These are phyloP conservation scores for Pheosia gnoma DNA, from an alignment of 2,888 invertebrate species.

Conservation along the genomic window DNA sequence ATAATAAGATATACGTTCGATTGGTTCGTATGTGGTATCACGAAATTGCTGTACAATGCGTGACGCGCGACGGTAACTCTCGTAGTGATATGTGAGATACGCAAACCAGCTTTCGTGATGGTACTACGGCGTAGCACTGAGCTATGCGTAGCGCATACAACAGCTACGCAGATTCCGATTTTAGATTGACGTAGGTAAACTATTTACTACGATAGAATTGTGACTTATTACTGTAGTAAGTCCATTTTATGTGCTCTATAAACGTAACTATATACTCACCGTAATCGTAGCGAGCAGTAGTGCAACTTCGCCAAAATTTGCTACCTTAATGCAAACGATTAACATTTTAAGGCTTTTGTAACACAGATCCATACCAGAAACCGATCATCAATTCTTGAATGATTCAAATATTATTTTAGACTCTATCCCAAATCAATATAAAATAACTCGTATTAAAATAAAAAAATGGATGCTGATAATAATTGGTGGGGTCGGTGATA, in stretches of 20 bases:
- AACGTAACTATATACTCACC: too few species aligned
- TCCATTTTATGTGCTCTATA: too few species aligned
- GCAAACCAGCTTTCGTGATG: background rate
- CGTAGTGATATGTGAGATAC: constrained; percentile 1
- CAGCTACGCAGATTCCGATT: background rate
- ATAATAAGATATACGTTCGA: background rate
- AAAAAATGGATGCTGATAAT: constrained; percentile 25
- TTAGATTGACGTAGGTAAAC: background rate
- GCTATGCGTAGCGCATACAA: background rate
- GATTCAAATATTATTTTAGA: background rate
- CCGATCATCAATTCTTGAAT: background rate
- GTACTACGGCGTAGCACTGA: background rate
- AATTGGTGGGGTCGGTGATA: constrained; percentile 49
- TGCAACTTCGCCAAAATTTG: too few species aligned
- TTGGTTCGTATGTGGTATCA: background rate
- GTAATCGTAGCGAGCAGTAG: too few species aligned
- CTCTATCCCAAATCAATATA: background rate
- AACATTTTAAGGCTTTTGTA: too few species aligned
- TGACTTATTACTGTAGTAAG: too few species aligned
- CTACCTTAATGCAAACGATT: too few species aligned
- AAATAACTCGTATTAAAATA: background rate
- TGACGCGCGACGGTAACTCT: constrained; percentile 1
- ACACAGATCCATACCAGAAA: too few species aligned
- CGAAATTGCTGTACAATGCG: constrained; percentile 1
- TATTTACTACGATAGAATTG: too few species aligned